These are phyloP conservation scores for Pegoplata infirma DNA, from an alignment of 2,888 invertebrate species.

Conservation along the genomic window DNA sequence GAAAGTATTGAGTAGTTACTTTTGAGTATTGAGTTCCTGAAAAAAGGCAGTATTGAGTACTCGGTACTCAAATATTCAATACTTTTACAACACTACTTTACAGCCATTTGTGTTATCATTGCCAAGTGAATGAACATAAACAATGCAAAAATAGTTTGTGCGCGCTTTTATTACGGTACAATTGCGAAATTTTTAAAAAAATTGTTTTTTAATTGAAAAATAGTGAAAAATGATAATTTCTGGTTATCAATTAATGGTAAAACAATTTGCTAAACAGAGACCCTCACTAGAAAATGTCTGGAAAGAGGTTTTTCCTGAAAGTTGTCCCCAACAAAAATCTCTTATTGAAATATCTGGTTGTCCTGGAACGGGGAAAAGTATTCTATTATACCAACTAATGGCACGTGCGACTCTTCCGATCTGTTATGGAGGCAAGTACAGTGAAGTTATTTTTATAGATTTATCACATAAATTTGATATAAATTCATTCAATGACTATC, in stretches of 20 bases:
- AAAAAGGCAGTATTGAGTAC: too few relatives aligned
- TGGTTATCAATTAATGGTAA: constrained; percentile 56
- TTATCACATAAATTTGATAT: constrained; percentile 79
- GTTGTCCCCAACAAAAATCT: constrained; percentile 75
- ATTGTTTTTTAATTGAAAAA: too few relatives aligned
- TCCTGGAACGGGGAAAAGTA: constrained; percentile 78
- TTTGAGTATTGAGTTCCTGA: too few relatives aligned
- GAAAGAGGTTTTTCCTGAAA: constrained; percentile 62
- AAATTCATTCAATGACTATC: not conserved
- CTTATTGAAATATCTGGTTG: constrained; percentile 79
- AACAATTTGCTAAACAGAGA: constrained; percentile 52
- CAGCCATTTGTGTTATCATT: too few relatives aligned
- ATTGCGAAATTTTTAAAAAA: too few relatives aligned
- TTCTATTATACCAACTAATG: constrained; percentile 78
- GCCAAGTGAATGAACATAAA: too few relatives aligned
- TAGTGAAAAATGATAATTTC: constrained; percentile 50
- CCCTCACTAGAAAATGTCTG: constrained; percentile 57
- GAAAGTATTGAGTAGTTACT: too few relatives aligned
- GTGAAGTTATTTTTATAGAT: constrained; percentile 79
- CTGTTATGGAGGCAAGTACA: constrained; percentile 76
- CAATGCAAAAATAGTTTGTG: too few relatives aligned
- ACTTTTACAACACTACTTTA: too few relatives aligned
- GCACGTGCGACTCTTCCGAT: constrained; percentile 78
- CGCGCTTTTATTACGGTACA: too few relatives aligned
- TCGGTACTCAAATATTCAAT: too few relatives aligned